Evolutionary conservation across 2,888 invertebrate genomes (phyloP).

Genomic region (Drosophila borborema): DNA sequence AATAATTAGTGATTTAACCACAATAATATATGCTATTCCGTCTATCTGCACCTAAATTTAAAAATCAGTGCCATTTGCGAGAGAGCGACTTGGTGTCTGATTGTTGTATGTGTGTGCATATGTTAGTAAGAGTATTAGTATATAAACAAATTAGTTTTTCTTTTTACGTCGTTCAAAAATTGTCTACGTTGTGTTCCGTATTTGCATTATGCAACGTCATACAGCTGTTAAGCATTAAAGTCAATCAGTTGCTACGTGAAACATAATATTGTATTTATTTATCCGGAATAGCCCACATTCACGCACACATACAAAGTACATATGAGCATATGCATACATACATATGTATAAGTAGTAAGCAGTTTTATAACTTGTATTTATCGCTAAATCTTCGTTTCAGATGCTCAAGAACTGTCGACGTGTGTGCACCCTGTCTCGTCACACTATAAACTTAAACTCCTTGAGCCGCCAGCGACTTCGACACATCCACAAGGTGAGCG

Average conservation of each 20-base stretch:
- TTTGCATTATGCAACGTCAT: slow-evolving; percentile 72
- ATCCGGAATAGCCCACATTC: slow-evolving; percentile 33
- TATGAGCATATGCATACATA: neutral
- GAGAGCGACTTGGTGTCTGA: slow-evolving; percentile 3
- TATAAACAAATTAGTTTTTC: slow-evolving; percentile 54
- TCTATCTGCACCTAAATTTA: neutral
- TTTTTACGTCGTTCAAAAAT: slow-evolving; percentile 18
- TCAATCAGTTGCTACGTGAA: neutral
- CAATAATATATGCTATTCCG: neutral
- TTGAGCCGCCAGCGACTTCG: slow-evolving; percentile 3
- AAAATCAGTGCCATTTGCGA: slow-evolving; percentile 3
- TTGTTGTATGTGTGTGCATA: slow-evolving; percentile 15
- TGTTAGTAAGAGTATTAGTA: slow-evolving; percentile 17
- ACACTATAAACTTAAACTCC: slow-evolving; percentile 4
- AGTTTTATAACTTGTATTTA: slow-evolving; percentile 24
- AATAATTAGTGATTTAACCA: neutral
- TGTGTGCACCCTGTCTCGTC: slow-evolving; percentile 25
- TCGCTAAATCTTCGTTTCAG: slow-evolving; percentile 46
- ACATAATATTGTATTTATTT: slow-evolving; percentile 45
- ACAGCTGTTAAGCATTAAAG: slow-evolving; percentile 25
- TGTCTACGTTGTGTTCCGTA: slow-evolving; percentile 13
- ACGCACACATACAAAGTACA: neutral
- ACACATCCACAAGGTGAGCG: slow-evolving; percentile 8
- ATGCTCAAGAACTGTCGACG: slow-evolving; percentile 66
- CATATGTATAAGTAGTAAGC: neutral